Base-by-base conservation (phyloP, 2,888 invertebrate genomes). In the Dendrolimus pini region DNA sequence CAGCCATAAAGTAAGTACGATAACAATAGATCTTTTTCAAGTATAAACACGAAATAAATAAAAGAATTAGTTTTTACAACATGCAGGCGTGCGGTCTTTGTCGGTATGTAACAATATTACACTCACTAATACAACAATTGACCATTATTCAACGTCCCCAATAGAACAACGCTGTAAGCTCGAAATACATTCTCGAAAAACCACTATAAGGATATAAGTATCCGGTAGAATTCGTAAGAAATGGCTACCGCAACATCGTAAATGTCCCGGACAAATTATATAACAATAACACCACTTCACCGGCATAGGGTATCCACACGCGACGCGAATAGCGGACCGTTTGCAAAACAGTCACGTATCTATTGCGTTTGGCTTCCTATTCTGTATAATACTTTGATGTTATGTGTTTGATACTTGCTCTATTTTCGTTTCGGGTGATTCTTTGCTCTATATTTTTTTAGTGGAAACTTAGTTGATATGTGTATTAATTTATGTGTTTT, bases 191-290 rank as follows among this genome's bases (percentile, higher is more conserved):
- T 47, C 9, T 12, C 47, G 12, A 47, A 47, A 47, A 10, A 47
- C 47, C 7, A 9, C 12, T 30, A 30, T 12, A 47, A 47, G 47
- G 30, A 30, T 47, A 47, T 57, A 57, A 57, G 41, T 54, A 53
- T 54, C 54, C 53, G 41, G 57, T 30, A 57, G 54, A 13, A 14
- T 42, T 14, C 42, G 66, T 72, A 79, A 79, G 72, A 56, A 71
- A 81, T 71, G 78, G 72, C 67, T 70, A 69, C 78, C 75, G 77
- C 79, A 78, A 57, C 65, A 63, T 83, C 87, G 81, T 89, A 89
- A 88, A 87, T 74, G 85, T 85, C 78, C 69, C 80, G 68, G 78
- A 80, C 82, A 80, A 80, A 84, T 83, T 79, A 83, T 73, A 83
- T 85, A 84, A 85, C 84, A 85, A 83, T 83, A 82, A 78, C 72